Evolutionary conservation across 2,113 vertebrate genomes (phyloP), one percentile per base, ranked within the genome.

Genomic region (Nycticorax nycticorax): DNA sequence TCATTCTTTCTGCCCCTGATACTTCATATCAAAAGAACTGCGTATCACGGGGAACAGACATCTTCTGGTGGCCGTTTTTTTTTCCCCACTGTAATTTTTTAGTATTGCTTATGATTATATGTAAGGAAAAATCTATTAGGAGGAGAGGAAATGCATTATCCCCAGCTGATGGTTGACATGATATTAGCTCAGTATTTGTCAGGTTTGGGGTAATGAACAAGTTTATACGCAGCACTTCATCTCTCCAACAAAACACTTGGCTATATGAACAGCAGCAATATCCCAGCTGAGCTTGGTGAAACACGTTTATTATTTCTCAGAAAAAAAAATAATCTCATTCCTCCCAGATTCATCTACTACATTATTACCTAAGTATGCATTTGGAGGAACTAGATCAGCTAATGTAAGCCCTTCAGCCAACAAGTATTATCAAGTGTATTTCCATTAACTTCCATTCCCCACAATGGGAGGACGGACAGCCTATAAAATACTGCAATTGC

Each of bases 371-470:
- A 57, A 71, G 84, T n/a, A 60, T 4, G 14, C 77, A 28, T 82
- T 91, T 79, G 83, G 79, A 96, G 76, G 69, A 48, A 50, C 48
- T 75, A 89, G 77, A 85, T 81, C 84, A 90, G 92, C 89, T 96
- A 95, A 96, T 91, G 91, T 41, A 94, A 94, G 59, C 64, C 81
- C 87, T 91, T 96, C 92, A 92, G 84, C 71, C 74, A 85, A 50
- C 69, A 59, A 43, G 63, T 39, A 52, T 87, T 92, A 91, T 59
- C 80, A 71, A 81, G 81, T n/a, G 92, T 81, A 81, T 91, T 96
- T 92, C 93, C 91, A 96, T 96, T 97, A 95, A 60, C 81, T 95
- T 63, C 81, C 56, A 53, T 90, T 93, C 85, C 39, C 71, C 52
- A 68, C 72, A 79, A 9, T 57, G 8, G 3, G 9, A 67, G 71